Base-by-base conservation (phyloP, 2,113 vertebrate species). In the Hyla sarda region DNA sequence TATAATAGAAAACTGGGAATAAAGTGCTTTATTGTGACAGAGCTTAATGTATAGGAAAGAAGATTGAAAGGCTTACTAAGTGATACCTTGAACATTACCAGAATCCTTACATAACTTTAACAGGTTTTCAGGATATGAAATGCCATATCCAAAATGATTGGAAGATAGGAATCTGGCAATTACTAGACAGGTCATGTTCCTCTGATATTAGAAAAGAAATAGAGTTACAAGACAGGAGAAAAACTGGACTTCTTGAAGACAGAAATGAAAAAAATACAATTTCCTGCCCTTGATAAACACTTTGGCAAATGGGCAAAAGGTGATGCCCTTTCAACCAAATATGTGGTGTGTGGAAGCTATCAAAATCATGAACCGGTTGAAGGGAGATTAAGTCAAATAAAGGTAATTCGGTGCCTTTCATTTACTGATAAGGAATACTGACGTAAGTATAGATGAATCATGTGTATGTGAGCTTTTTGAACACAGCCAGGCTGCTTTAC, bases 81-180 rank as follows among this genome's bases (percentile, higher is more conserved):
- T 82, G 28, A 50, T 52, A 12, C 45, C 80, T 71, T 30, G 6
- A 52, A 71, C 62, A 52, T 71, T 71, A 69, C n/a, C 25, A 23
- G 45, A 71, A 37, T 17, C 47, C 71, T 54, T 75, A 47, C 50
- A 60, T 34, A 56, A 74, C 14, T 76, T 76, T 21, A 41, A 76
- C 56, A 32, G 41, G 83, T 48, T 84, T 84, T 76, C 50, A 62
- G 56, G 73, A 77, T 84, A 74, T 76, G 52, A 84, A 84, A 84
- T 65, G 73, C 75, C 72, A 45, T 48, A 48, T 37, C 75, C n/a
- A 62, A 32, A 75, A 84, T 75, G 71, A 84, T n/a, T 45, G 71
- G 72, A 48, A 76, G 73, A 84, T 75, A 75, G 83, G 52, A 47
- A 84, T 48, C 72, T 84, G 41, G 54, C 83, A 60, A 84, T 76